Percentiles rank a stretch among this genome's conserved stretches.
phyloP scores from a whole-genome alignment of 2,113 vertebrate species.

The Anguilla rostrata region DNA sequence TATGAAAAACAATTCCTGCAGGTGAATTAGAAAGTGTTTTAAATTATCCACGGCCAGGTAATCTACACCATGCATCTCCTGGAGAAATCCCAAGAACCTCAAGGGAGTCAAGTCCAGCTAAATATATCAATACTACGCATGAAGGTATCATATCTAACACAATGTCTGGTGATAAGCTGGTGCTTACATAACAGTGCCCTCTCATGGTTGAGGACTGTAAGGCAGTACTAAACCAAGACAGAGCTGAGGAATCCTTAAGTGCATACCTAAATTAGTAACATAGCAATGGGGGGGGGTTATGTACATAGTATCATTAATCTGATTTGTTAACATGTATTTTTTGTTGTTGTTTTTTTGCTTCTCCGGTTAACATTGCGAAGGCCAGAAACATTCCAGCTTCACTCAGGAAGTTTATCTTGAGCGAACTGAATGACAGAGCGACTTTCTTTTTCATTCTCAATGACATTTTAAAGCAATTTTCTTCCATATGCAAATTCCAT shows the following conservation, averaged over 20 bases:
- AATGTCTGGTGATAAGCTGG: constrained; percentile 13
- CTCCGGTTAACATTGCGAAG: constrained; percentile 38
- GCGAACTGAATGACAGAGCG: constrained; percentile 65
- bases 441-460: constrained; percentile 64
- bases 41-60: background rate
- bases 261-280: background rate
- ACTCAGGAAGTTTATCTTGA: constrained; percentile 43
- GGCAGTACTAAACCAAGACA: background rate
- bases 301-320: background rate
- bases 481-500: constrained; percentile 68
- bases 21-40: background rate
- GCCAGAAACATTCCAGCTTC: constrained; percentile 40
- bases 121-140: background rate
- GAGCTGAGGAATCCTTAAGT: background rate
- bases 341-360: too few relatives aligned
- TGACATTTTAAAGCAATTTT: constrained; percentile 73
- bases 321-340: too few relatives aligned
- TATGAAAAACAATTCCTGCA: background rate
- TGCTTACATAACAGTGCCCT: constrained; percentile 60
- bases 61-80: background rate
- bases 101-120: background rate
- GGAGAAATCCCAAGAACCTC: background rate
- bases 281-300: background rate
- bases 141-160: background rate
- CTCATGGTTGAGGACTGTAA: constrained; percentile 44